Conservation (phyloP, 2,797 vertebrate species). For the Enteromius viviparus region DNA sequence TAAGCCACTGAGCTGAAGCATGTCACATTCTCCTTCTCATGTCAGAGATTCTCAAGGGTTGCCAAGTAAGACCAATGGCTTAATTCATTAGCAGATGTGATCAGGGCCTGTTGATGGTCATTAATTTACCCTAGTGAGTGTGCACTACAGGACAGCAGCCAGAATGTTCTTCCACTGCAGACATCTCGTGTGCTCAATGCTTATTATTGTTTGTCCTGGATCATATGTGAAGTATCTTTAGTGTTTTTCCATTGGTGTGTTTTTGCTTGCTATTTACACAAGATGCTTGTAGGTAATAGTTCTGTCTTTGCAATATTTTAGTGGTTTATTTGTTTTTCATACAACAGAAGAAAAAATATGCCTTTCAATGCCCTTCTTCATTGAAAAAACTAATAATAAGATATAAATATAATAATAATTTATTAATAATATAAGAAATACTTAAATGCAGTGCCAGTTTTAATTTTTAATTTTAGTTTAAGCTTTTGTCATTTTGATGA, state of each 20-base stretch:
- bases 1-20: neutral
- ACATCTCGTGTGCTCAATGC: neutral
- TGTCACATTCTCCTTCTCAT: neutral
- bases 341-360: neutral
- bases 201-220: neutral
- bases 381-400: neutral
- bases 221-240: neutral
- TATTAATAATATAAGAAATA: too few species aligned
- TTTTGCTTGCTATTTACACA: neutral
- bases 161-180: neutral
- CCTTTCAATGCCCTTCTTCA: neutral
- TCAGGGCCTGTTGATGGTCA: neutral
- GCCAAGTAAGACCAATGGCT: slow-evolving; percentile 3
- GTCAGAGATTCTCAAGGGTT: neutral
- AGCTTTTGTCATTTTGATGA: too few species aligned
- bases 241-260: neutral
- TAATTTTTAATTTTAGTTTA: too few species aligned
- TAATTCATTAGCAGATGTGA: slow-evolving; percentile 4
- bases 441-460: too few species aligned
- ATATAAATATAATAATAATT: too few species aligned
- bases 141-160: neutral
- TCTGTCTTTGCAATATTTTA: neutral
- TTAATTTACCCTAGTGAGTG: neutral
- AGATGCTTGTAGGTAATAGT: neutral
- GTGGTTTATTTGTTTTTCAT: neutral